Evolutionary conservation across 2,888 invertebrate species (phyloP), one percentile per base, ranked within the genome.

Genomic region (Drosophila atripex): DNA sequence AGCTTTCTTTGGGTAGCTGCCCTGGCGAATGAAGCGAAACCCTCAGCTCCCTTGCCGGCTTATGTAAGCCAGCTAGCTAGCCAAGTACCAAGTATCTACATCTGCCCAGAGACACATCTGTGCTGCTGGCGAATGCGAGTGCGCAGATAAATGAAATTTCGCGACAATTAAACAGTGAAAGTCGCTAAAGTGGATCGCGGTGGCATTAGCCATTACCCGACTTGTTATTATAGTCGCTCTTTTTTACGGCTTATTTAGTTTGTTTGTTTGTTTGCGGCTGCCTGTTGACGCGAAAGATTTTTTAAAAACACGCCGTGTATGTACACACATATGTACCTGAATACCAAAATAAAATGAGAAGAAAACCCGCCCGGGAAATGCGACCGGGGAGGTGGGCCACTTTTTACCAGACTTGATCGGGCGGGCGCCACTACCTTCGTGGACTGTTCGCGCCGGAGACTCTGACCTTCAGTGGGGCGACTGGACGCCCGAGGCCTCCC

Each of bases 111-210:
- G 18, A 64, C 46, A 64, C 66, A 64, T 66, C 45, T 66, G 65
- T 32, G 21, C 32, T 12, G 30, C 49, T 30, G 49, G 28, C 49
- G 7, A 55, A 12, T 35, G n/a, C 12, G 8, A 16, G 35, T 35
- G 14, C 12, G 25, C 60, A 60, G 76, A 47, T 51, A 35, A 59
- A 78, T 78, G 76, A 83, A 78, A 86, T 84, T 84, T 84, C 63
- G 80, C 87, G 85, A 80, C 80, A 80, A 80, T 80, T 80, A 84
- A 71, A 50, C 71, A 80, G 80, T 77, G 80, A 80, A 80, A 80
- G 80, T 80, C 56, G 71, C 70, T 70, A 30, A 78, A 85, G 71
- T 73, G 76, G 46, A 71, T 73, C 73, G 50, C 47, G 51, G 72
- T 66, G 51, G 77, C 60, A 61, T 64, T 68, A 56, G 63, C 52